These are phyloP conservation scores for Stenodera caucasica DNA, from an alignment of 2,888 invertebrate species.

Conservation along the genomic window DNA sequence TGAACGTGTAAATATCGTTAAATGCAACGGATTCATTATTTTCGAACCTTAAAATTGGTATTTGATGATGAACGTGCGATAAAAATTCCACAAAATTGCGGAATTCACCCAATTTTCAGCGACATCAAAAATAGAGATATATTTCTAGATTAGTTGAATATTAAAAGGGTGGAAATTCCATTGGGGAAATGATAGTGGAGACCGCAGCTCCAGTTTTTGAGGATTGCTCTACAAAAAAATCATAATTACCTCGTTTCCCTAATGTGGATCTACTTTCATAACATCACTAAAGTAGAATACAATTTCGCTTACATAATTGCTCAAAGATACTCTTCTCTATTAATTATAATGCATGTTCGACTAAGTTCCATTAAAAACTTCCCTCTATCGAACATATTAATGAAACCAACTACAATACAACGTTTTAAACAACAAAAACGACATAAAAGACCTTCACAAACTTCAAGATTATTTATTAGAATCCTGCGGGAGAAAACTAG, in stretches of 20 bases:
- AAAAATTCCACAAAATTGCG: too few species aligned
- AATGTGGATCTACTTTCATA: too few species aligned
- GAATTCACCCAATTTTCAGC: background rate
- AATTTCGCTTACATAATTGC: background rate
- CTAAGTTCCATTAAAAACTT: background rate
- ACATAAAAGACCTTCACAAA: too few species aligned
- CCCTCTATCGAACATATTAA: background rate
- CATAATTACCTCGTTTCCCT: too few species aligned
- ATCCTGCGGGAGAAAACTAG: background rate
- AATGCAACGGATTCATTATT: background rate
- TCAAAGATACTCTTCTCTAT: background rate
- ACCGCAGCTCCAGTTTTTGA: too few species aligned
- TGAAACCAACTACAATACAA: background rate
- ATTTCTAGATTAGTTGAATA: background rate
- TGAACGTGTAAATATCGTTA: background rate
- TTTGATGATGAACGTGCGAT: background rate
- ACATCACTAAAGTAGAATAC: too few species aligned
- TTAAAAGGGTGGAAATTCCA: background rate
- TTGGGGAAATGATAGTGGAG: too few species aligned
- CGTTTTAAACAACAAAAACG: too few species aligned
- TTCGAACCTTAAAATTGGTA: background rate
- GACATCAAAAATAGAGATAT: background rate
- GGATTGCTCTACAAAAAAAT: too few species aligned
- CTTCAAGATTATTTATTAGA: background rate
- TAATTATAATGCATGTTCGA: background rate